Base-by-base conservation (phyloP, 2,113 vertebrate species). In the Nothobranchius furzeri region DNA sequence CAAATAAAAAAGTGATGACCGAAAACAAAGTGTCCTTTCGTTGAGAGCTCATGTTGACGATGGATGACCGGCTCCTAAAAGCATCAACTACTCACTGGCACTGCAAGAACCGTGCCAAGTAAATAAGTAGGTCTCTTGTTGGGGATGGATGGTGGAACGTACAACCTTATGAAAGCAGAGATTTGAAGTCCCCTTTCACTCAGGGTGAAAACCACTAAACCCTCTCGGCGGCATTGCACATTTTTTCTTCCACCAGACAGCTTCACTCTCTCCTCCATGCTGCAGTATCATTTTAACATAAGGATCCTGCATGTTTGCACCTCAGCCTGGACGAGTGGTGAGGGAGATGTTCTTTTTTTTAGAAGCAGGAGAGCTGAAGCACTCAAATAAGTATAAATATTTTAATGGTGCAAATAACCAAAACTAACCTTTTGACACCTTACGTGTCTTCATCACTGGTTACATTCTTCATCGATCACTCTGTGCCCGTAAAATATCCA, bases 1-100 rank as follows among this genome's bases (percentile, higher is more conserved):
- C 60, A 81, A 81, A 85, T 67, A 78, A 75, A 11, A 61, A 63
- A 49, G 60, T 72, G 71, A 78, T 82, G 56, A n/a, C 62, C 37
- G 59, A 60, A 57, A 46, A 48, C 77, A 3, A 4, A 30, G 30
- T 30, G 30, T 30, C 2, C 3, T 30, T 30, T 30, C 30, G 4
- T 30, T 30, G 30, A 30, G 30, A 3, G 30, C 2, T 30, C 30
- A 30, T 30, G 30, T 30, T 30, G 30, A 30, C 30, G 30, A 30
- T 30, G 30, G 30, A 30, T 30, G 30, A 30, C 30, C 30, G 4
- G 30, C 30, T 30, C 30, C 30, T 30, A 30, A 30, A 30, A 30
- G 30, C 30, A 30, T 30, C 30, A 30, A 30, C 30, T 30, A 30
- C 30, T 75, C 43, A 50, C 64, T 14, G 46, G 24, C 40, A 50